phyloP scores from a whole-genome alignment of 2,888 invertebrate genomes.

The Tyria jacobaeae region DNA sequence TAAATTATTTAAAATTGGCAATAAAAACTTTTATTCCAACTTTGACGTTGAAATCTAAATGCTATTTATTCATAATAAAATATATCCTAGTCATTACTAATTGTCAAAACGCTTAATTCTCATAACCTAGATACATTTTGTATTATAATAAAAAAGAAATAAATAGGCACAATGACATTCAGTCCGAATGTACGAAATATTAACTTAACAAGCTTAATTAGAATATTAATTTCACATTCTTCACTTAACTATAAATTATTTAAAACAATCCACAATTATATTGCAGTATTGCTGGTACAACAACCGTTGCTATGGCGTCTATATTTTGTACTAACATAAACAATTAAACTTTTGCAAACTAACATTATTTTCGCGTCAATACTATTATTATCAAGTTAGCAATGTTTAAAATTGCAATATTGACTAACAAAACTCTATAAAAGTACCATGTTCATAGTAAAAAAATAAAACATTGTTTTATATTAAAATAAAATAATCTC shows the following conservation, averaged over 20 bases:
- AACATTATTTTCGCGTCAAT: constrained; percentile 17
- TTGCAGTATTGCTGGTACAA: constrained; percentile 74
- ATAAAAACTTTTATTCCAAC: constrained; percentile 53
- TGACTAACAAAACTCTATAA: constrained; percentile 11
- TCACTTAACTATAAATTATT: constrained; percentile 61
- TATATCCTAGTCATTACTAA: constrained; percentile 70
- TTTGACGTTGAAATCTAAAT: constrained; percentile 58
- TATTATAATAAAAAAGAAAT: constrained; percentile 77
- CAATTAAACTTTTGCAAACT: constrained; percentile 21
- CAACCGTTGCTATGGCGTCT: constrained; percentile 74
- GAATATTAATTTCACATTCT: constrained; percentile 71
- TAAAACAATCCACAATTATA: constrained; percentile 77
- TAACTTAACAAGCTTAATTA: constrained; percentile 70
- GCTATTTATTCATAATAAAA: constrained; percentile 63
- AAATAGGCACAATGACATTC: constrained; percentile 83
- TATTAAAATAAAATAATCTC: constrained; percentile 46
- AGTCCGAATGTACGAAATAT: constrained; percentile 71
- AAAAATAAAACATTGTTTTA: constrained; percentile 28
- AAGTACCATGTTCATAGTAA: neutral
- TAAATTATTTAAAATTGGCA: constrained; percentile 56
- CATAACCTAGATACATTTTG: constrained; percentile 75
- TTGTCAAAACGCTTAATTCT: constrained; percentile 71
- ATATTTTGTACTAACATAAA: constrained; percentile 76
- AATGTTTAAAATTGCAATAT: constrained; percentile 15
- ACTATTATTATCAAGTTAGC: constrained; percentile 18